These are phyloP conservation scores for Gymnoscopelus braueri DNA, from an alignment of 2,797 vertebrate species.

Conservation along the genomic window DNA sequence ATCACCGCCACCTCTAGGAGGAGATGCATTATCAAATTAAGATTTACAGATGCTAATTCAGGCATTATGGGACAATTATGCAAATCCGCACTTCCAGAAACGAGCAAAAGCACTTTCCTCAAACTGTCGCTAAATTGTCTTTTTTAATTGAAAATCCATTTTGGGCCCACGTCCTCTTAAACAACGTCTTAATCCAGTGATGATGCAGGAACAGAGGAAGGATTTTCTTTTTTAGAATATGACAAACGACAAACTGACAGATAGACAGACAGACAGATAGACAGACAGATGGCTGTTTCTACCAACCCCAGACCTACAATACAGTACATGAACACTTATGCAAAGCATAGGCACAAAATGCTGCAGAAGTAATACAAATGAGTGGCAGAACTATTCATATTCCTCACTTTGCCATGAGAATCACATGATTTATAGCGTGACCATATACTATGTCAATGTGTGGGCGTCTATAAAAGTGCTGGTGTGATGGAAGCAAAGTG, in stretches of 20 bases:
- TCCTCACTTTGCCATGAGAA: not conserved
- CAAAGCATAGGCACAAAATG: too few species aligned
- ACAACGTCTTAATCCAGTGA: constrained; percentile 51
- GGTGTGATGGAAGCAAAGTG: constrained; percentile 8
- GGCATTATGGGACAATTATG: constrained; percentile 81
- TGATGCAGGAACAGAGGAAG: too few species aligned
- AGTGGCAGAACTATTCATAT: not conserved
- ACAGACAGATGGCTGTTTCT: too few species aligned
- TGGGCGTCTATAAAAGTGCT: too few species aligned
- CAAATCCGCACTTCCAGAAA: constrained; percentile 69
- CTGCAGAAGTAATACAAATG: not conserved
- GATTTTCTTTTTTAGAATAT: too few species aligned
- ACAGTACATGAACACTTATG: too few species aligned
- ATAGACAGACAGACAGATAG: too few species aligned
- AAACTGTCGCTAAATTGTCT: constrained; percentile 66
- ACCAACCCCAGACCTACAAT: too few species aligned
- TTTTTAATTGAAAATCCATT: constrained; percentile 70
- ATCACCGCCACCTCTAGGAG: constrained; percentile 67
- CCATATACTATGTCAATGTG: not conserved
- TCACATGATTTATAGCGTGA: not conserved
- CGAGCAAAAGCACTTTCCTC: constrained; percentile 60
- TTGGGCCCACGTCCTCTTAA: constrained; percentile 55
- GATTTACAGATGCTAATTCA: constrained; percentile 83
- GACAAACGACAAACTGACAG: too few species aligned
- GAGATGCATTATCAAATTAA: constrained; percentile 82